Base-by-base conservation (phyloP, 2,797 vertebrate genomes). In the Platalea minor region DNA sequence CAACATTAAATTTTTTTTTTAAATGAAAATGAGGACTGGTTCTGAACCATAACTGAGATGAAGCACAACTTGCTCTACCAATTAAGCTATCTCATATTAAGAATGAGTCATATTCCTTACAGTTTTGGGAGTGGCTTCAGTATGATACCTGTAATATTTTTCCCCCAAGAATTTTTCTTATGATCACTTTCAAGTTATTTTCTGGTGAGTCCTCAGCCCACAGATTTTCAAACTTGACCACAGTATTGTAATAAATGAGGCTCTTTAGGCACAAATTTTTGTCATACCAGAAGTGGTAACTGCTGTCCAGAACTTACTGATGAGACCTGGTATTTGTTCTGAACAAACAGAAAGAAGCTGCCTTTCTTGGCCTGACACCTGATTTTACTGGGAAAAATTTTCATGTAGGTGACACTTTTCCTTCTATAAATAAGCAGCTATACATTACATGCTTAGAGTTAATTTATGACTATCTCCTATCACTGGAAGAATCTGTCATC, bases 331-430 rank as follows among this genome's bases (percentile, higher is more conserved):
- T 70, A 89, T 31, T 64, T 51, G 41, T 91, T 73, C 39, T 79
- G 48, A 94, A 89, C 2, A 29, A 93, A 50, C 60, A 75, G 45
- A n/a, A 75, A 19, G 33, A 88, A 45, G 21, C 68, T 64, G 14
- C 17, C 35, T 83, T 80, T 79, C 72, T 70, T 68, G 39, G 77
- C 85, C 56, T 46, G 61, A 95, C 69, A 26, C 5, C 25, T 76
- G 75, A 69, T 67, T 91, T 63, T 79, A 77, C 51, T 84, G 61
- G 48, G 63, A 90, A 90, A 88, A 69, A 75, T 59, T 45, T 50
- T 91, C 86, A 80, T 84, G 46, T 20, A 83, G 67, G 63, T 79
- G 85, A 23, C 57, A 80, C 51, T 95, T 94, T 85, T 94, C 41
- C 46, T 83, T 56, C 48, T 69, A 90, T 10, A 79, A 59, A 64